These are phyloP conservation scores for Brachyhypopomus gauderio DNA, from an alignment of 2,113 vertebrate species.

Conservation along the genomic window DNA sequence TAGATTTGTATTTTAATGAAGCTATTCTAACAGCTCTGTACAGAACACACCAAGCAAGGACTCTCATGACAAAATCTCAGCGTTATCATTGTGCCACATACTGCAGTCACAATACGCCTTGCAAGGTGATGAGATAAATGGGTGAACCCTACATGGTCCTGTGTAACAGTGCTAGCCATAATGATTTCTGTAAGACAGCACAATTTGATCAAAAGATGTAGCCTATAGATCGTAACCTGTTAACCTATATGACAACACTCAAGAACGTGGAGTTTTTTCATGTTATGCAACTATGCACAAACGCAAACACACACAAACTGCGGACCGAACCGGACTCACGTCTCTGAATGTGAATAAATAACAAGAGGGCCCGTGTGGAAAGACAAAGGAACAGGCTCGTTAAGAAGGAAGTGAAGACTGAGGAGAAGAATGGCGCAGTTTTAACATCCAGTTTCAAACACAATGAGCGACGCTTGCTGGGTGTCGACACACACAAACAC, in stretches of 20 bases:
- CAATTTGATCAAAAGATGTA: too few relatives aligned
- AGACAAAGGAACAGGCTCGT: constrained; percentile 39
- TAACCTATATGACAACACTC: too few relatives aligned
- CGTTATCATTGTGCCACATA: background rate
- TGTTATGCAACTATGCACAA: too few relatives aligned
- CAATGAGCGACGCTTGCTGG: constrained; percentile 7
- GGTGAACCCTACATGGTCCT: background rate
- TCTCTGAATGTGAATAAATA: constrained; percentile 11
- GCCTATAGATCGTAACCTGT: too few relatives aligned
- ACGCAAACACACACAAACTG: too few relatives aligned
- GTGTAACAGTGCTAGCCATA: background rate
- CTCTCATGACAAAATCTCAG: background rate
- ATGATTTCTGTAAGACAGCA: too few relatives aligned
- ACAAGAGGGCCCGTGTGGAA: background rate
- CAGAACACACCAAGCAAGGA: background rate
- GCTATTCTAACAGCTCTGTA: background rate
- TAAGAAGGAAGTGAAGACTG: constrained; percentile 33
- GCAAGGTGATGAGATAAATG: background rate
- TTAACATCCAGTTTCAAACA: constrained; percentile 19
- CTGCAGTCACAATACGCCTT: background rate
- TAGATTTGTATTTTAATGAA: background rate
- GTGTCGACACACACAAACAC: constrained; percentile 12
- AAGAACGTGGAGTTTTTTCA: too few relatives aligned
- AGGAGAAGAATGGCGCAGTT: constrained; percentile 27
- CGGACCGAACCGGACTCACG: background rate